Conservation (phyloP, 1,140 invertebrate species). For the Bombyx mori region DNA sequence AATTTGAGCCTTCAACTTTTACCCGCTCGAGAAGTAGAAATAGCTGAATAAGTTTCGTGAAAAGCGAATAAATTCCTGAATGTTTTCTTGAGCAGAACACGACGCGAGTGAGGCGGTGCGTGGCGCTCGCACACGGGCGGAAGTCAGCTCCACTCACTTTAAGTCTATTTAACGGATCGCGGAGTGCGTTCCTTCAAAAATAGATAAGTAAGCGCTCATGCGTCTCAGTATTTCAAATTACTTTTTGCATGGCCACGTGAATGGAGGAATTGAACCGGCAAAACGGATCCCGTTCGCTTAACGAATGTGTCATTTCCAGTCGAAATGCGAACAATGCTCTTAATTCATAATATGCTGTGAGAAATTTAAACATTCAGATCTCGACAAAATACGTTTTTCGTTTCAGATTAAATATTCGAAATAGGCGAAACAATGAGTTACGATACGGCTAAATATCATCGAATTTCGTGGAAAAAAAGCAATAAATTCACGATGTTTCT, state of each 20-base stretch:
- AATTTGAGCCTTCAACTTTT: no score
- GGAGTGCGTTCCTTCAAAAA: slow-evolving; percentile 54
- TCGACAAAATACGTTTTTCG: no score
- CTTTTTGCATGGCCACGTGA: slow-evolving; percentile 53
- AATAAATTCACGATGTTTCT: no score
- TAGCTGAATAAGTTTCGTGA: slow-evolving; percentile 7
- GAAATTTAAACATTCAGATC: no score
- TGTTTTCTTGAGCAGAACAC: slow-evolving; percentile 22
- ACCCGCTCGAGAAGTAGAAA: no score
- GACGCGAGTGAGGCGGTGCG: slow-evolving; percentile 38
- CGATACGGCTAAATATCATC: no score
- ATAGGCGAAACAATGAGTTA: no score
- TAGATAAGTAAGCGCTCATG: slow-evolving; percentile 43
- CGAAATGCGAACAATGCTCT: slow-evolving; percentile 34
- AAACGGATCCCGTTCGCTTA: slow-evolving; percentile 41
- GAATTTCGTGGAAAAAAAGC: no score
- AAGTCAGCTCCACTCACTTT: slow-evolving; percentile 52
- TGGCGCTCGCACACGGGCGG: slow-evolving; percentile 48
- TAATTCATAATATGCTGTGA: slow-evolving; percentile 21
- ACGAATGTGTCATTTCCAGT: slow-evolving; percentile 52
- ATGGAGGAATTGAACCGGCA: slow-evolving; percentile 53
- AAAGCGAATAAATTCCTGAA: slow-evolving; percentile 19
- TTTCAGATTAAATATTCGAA: no score
- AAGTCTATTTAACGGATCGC: slow-evolving; percentile 62
- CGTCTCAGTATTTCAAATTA: slow-evolving; percentile 49